Evolutionary conservation across 2,888 invertebrate species (phyloP).

Genomic region (Apocheima hispidaria): DNA sequence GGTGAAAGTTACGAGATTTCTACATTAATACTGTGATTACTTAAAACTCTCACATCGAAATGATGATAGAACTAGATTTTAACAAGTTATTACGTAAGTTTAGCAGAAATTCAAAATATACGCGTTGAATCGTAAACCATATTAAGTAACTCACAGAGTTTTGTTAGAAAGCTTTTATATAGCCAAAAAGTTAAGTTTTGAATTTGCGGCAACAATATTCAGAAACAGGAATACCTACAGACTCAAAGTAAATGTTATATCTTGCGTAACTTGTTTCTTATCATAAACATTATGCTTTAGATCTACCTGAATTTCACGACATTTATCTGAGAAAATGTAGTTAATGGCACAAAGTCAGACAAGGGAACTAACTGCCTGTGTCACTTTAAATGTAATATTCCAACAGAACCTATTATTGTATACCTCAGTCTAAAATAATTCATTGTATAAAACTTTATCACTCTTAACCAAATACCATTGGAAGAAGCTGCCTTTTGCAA

Average conservation of each 20-base stretch:
- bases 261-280: conserved; percentile 13
- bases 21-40: no score
- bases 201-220: conserved; percentile 10
- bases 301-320: conserved; percentile 14
- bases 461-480: no score
- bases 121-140: background rate
- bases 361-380: background rate
- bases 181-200: conserved; percentile 2
- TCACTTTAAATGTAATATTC: no score
- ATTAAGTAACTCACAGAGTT: background rate
- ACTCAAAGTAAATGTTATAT: conserved; percentile 8
- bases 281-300: conserved; percentile 10
- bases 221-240: conserved; percentile 2
- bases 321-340: background rate
- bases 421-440: no score
- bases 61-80: no score
- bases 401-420: no score
- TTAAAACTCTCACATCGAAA: no score
- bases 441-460: no score
- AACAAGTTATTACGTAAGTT: background rate
- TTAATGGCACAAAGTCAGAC: background rate
- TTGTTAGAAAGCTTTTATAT: background rate
- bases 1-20: no score
- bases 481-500: no score
- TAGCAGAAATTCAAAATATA: background rate